Base-by-base conservation (phyloP, 2,888 invertebrate genomes). In the Drymonia ruficornis region DNA sequence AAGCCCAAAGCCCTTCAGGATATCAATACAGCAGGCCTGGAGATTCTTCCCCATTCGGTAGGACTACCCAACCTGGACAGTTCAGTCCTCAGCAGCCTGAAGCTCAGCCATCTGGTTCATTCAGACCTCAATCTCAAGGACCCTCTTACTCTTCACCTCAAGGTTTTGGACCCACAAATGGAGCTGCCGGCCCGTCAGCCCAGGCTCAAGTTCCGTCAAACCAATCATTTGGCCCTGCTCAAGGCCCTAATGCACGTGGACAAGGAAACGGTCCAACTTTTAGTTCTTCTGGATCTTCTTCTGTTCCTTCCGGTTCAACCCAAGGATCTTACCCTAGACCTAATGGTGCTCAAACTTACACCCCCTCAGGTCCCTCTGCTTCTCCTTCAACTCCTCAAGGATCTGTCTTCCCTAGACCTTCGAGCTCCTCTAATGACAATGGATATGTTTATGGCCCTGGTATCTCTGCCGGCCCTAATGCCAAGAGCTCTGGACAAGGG, bases 1-100 rank as follows among this genome's bases (percentile, higher is more conserved):
- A 63, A 46, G 45, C 55, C 19, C 66, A 68, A 56, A 70, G 68
- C 50, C 68, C 72, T 31, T 66, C 71, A 28, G 79, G 79, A 49
- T 80, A 80, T 51, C 61, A 78, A 18, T 80, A 80, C 52, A 61
- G 73, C 51, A 68, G 55, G 12, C 80, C 82, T 19, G 72, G 72
- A 38, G 52, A 59, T 29, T 18, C 29, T 5, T 34, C 47, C 52
- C 67, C 61, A 51, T 65, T 61, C 23, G 53, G 52, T 11, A 47
- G 50, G 23, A 58, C 59, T 29, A 50, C 1, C 29, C 63, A 47
- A 49, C 56, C 49, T 12, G 67, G 58, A 40, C 64, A 62, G 50
- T 45, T 12, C 18, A 18, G 47, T 18, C 47, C 47, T 47, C 16
- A 34, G 11, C 29, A 46, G 18, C 2, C 34, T 12, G 18, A 12